phyloP scores from a whole-genome alignment of 2,797 vertebrate species.

The Distichodus sexfasciatus region DNA sequence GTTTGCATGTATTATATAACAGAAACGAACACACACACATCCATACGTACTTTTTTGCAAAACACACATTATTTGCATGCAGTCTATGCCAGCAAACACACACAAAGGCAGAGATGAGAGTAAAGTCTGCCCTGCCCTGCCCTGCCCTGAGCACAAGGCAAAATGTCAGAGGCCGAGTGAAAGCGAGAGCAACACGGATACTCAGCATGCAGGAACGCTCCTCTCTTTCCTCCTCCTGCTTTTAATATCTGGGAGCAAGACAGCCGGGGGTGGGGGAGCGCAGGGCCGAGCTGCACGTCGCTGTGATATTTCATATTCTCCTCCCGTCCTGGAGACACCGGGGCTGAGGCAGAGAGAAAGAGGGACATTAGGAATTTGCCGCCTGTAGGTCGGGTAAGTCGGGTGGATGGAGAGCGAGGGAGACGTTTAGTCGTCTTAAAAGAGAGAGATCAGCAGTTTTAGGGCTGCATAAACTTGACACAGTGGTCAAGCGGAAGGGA shows the following conservation, averaged over 20 bases:
- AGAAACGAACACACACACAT: too few relatives aligned
- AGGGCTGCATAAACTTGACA: slow-evolving; percentile 24
- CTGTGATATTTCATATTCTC: slow-evolving; percentile 47
- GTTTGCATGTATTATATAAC: too few relatives aligned
- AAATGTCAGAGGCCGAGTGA: slow-evolving; percentile 34
- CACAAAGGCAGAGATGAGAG: not conserved
- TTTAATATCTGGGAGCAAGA: slow-evolving; percentile 36
- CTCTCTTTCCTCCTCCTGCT: slow-evolving; percentile 21
- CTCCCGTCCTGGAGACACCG: slow-evolving; percentile 27
- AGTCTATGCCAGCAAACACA: too few relatives aligned
- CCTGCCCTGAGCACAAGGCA: slow-evolving; percentile 31
- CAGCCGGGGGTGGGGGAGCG: slow-evolving; percentile 3
- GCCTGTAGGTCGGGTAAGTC: slow-evolving; percentile 41
- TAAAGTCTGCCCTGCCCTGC: slow-evolving; percentile 20
- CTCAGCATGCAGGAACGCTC: slow-evolving; percentile 35
- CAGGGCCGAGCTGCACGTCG: slow-evolving; percentile 3
- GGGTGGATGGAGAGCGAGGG: slow-evolving; percentile 1
- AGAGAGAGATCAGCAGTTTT: slow-evolving; percentile 39
- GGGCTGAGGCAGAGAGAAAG: slow-evolving; percentile 8
- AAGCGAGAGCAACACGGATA: slow-evolving; percentile 25
- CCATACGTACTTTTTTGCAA: too few relatives aligned
- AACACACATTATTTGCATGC: too few relatives aligned
- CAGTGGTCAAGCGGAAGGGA: not conserved
- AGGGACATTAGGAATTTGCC: slow-evolving; percentile 39
- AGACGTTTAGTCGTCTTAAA: slow-evolving; percentile 33